Percentiles rank a stretch among this genome's conserved stretches.
phyloP scores from a whole-genome alignment of 2,797 vertebrate species.

The Erethizon dorsatum region DNA sequence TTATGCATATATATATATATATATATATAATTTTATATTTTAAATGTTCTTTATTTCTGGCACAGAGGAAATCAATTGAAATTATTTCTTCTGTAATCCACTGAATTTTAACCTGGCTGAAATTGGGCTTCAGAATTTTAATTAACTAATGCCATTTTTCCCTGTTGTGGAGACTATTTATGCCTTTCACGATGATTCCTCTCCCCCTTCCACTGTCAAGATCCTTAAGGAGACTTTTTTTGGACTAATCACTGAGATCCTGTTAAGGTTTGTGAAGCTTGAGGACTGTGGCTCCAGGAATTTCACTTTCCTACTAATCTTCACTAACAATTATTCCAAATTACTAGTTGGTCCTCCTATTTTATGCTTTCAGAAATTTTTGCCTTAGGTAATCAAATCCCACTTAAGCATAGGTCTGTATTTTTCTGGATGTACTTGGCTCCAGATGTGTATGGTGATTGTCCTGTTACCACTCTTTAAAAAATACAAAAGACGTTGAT shows the following conservation, averaged over 20 bases:
- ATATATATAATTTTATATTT: background rate
- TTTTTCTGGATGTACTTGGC: too few relatives aligned
- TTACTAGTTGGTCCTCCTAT: background rate
- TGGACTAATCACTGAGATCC: background rate
- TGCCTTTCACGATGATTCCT: background rate
- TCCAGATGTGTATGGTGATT: background rate
- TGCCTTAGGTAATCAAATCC: background rate
- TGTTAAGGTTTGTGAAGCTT: background rate
- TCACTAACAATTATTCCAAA: background rate
- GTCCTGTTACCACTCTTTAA: background rate
- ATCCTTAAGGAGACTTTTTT: background rate
- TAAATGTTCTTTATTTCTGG: background rate
- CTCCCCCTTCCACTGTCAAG: background rate
- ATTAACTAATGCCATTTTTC: background rate
- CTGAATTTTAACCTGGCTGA: background rate
- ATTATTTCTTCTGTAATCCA: background rate
- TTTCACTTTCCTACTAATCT: background rate
- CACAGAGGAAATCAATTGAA: background rate
- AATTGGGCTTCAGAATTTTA: background rate
- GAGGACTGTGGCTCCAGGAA: background rate
- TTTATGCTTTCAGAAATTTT: background rate
- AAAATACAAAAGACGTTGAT: too few relatives aligned
- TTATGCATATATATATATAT: background rate
- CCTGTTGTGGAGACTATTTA: background rate
- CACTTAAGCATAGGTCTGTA: background rate